A percentile compares a stretch with the other conserved stretches of the same genome.
Conservation (phyloP, 2,888 invertebrate genomes). For the Pyrgus malvae region DNA sequence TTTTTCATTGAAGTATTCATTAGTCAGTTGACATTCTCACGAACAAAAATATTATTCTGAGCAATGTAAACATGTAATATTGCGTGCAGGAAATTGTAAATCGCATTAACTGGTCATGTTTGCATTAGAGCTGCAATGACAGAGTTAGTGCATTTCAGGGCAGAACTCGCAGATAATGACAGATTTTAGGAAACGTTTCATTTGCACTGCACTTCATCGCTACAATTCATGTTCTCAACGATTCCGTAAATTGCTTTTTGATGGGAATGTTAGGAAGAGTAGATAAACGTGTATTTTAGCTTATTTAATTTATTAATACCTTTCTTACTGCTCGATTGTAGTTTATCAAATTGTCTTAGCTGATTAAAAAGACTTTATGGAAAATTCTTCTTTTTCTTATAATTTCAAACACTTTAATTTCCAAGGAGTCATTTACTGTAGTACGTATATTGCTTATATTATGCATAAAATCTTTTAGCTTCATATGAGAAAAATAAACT, state of each 20-base stretch:
- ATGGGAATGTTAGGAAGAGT: not conserved
- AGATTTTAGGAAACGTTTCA: slow-evolving; percentile 65
- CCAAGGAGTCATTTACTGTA: too few relatives aligned
- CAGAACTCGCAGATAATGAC: slow-evolving; percentile 48
- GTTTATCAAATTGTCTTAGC: too few relatives aligned
- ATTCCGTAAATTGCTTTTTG: slow-evolving; percentile 42
- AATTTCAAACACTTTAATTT: too few relatives aligned
- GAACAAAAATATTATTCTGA: not conserved
- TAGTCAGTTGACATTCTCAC: not conserved
- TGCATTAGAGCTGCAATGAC: slow-evolving; percentile 46
- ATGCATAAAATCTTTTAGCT: too few relatives aligned
- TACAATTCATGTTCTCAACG: slow-evolving; percentile 43
- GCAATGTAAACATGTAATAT: not conserved
- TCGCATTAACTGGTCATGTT: not conserved
- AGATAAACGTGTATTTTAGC: too few relatives aligned
- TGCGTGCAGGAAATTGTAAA: slow-evolving; percentile 1
- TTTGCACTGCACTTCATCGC: slow-evolving; percentile 46
- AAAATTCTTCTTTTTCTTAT: too few relatives aligned
- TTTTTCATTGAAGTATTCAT: too few relatives aligned
- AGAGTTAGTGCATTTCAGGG: slow-evolving; percentile 61
- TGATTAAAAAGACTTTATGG: too few relatives aligned
- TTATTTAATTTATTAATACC: too few relatives aligned
- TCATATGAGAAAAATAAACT: too few relatives aligned
- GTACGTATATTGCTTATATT: too few relatives aligned
- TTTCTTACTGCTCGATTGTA: too few relatives aligned